Evolutionary conservation across 2,113 vertebrate species (phyloP).

Genomic region (Motacilla alba): DNA sequence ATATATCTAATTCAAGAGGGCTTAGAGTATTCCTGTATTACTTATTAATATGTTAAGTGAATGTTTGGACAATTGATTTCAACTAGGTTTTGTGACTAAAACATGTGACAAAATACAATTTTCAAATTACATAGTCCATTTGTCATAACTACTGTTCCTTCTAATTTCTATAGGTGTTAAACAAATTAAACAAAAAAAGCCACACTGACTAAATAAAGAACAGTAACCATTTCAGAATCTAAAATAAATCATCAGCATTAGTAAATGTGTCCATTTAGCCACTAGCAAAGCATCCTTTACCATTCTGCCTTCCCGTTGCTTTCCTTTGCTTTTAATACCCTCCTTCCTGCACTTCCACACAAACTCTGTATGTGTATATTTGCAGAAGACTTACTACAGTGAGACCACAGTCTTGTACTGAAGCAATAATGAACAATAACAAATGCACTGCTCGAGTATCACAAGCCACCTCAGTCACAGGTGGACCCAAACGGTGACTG

Average conservation of each 20-base stretch:
- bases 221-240: not conserved
- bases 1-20: slow-evolving; percentile 58
- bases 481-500: not conserved
- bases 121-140: slow-evolving; percentile 53
- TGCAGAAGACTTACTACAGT: not conserved
- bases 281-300: not conserved
- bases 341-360: not conserved
- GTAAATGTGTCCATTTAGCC: not conserved
- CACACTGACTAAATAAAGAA: not conserved
- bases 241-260: not conserved
- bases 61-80: slow-evolving; percentile 60
- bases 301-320: not conserved
- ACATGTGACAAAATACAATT: slow-evolving; percentile 49
- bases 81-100: slow-evolving; percentile 50
- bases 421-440: not conserved
- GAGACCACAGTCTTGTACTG: not conserved
- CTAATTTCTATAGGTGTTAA: slow-evolving; percentile 29
- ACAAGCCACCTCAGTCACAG: not conserved
- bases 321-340: not conserved
- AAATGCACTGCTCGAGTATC: not conserved
- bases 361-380: not conserved
- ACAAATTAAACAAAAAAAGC: slow-evolving; percentile 19
- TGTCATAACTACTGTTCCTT: slow-evolving; percentile 14
- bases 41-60: slow-evolving; percentile 64
- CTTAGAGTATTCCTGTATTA: slow-evolving; percentile 49